A percentile compares a stretch with the other conserved stretches of the same genome.
Evolutionary conservation across 2,888 invertebrate genomes (phyloP).

Genomic region (Acronicta alni): DNA sequence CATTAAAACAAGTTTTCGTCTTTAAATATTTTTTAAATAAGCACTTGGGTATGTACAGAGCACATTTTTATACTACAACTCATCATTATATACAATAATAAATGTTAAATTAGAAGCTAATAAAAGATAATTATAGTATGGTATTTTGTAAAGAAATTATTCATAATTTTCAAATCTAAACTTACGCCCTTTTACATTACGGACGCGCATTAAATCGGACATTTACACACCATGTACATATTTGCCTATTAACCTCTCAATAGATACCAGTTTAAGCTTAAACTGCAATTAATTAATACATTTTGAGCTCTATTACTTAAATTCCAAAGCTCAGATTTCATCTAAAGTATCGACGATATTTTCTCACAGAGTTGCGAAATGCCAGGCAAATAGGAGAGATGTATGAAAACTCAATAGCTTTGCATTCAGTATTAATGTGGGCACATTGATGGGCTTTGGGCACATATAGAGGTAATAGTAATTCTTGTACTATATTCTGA

Average conservation of each 20-base stretch:
- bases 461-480: constrained; percentile 4
- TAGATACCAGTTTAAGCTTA: constrained; percentile 36
- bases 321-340: constrained; percentile 4
- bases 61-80: neutral
- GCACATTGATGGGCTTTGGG: constrained; percentile 7
- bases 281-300: constrained; percentile 4
- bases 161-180: constrained; percentile 9
- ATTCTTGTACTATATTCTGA: no score
- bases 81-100: neutral
- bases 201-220: constrained; percentile 20
- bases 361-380: constrained; percentile 60
- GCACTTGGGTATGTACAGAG: neutral
- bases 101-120: neutral
- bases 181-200: constrained; percentile 21
- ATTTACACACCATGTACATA: constrained; percentile 30
- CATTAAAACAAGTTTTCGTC: no score
- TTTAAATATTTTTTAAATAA: neutral
- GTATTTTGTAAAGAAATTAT: constrained; percentile 4
- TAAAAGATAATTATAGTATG: neutral
- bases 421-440: constrained; percentile 13
- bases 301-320: constrained; percentile 2
- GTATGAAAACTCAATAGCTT: constrained; percentile 22
- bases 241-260: constrained; percentile 49
- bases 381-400: constrained; percentile 38
- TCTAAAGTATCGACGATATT: constrained; percentile 39